Evolutionary conservation across 1,140 invertebrate genomes (phyloP).

Genomic region (Lasaia peninsularis): DNA sequence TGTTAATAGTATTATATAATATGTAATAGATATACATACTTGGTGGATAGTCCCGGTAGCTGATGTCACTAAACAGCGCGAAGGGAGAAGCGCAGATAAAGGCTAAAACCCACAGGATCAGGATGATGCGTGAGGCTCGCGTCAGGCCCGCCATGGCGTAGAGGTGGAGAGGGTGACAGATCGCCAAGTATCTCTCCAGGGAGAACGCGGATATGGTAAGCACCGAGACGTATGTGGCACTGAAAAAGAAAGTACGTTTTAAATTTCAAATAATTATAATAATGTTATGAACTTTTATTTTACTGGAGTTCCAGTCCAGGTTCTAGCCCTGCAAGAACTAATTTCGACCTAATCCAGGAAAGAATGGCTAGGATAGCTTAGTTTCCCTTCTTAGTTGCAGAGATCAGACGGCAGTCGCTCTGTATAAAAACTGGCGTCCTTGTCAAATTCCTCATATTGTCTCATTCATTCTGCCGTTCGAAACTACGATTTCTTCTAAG

Average conservation of each 20-base stretch:
- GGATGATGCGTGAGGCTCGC: conserved; percentile 88
- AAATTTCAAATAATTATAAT: too few relatives aligned
- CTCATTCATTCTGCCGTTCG: too few relatives aligned
- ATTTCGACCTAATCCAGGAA: too few relatives aligned
- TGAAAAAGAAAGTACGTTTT: conserved; percentile 61
- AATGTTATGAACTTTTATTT: too few relatives aligned
- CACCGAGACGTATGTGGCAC: conserved; percentile 92
- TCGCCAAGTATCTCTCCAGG: conserved; percentile 92
- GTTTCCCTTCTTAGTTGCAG: too few relatives aligned
- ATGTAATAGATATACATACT: conserved; percentile 64
- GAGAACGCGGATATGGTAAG: conserved; percentile 94
- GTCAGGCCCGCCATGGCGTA: conserved; percentile 89
- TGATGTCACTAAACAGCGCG: conserved; percentile 82
- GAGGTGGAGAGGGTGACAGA: conserved; percentile 91
- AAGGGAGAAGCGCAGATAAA: conserved; percentile 89
- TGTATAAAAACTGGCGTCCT: too few relatives aligned
- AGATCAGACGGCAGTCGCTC: too few relatives aligned
- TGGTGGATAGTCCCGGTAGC: conserved; percentile 83
- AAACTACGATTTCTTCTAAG: too few relatives aligned
- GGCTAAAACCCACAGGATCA: conserved; percentile 87
- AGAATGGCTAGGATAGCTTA: too few relatives aligned
- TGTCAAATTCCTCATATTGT: too few relatives aligned
- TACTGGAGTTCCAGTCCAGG: background rate
- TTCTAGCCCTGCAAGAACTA: too few relatives aligned
- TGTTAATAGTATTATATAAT: too few relatives aligned